Base-by-base conservation (phyloP, 2,888 invertebrate genomes). In the Frankliniella fusca region DNA sequence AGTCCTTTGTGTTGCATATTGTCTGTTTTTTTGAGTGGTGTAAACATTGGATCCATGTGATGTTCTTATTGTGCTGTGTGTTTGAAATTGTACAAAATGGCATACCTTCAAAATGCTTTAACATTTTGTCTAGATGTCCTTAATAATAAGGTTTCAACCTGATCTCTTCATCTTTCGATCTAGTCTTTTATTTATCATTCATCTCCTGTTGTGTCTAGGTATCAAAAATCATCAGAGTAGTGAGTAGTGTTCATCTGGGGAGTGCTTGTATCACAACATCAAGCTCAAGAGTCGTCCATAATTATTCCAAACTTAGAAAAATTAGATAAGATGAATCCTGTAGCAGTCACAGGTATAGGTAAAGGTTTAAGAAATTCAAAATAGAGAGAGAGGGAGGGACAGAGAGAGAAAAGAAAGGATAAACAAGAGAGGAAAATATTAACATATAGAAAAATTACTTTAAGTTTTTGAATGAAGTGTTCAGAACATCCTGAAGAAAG, bases 1-100 rank as follows among this genome's bases (percentile, higher is more conserved):
- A 76, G 70, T 76, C 70, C 27, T 76, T 76, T 76, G 12, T 76
- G 70, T 76, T 23, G 70, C 27, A 27, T 15, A 76, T 27, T 27
- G 27, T 61, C 61, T 76, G 12, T 27, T n/a, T 76, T 23, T 12
- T 76, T 23, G 27, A 27, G 38, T 38, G 27, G 23, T 76, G 70
- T 76, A 76, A 23, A 76, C 27, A 76, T 5, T 27, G 27, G 12
- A 20, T 20, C 20, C 8, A 76, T 76, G 70, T 76, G 70, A 76
- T 76, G 70, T 76, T 27, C 70, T 76, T 76, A 76, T 23, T 23
- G 70, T 23, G 70, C 70, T 76, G 23, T 70, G 11, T 76, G 70
- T 76, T 27, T n/a, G 27, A 76, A 76, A 27, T 23, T 23, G 23
- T 27, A 10, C 70, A 76, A 76, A 76, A 23, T 76, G 70, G 27